Conservation (phyloP, 1,140 invertebrate species). For the Lethrus apterus region DNA sequence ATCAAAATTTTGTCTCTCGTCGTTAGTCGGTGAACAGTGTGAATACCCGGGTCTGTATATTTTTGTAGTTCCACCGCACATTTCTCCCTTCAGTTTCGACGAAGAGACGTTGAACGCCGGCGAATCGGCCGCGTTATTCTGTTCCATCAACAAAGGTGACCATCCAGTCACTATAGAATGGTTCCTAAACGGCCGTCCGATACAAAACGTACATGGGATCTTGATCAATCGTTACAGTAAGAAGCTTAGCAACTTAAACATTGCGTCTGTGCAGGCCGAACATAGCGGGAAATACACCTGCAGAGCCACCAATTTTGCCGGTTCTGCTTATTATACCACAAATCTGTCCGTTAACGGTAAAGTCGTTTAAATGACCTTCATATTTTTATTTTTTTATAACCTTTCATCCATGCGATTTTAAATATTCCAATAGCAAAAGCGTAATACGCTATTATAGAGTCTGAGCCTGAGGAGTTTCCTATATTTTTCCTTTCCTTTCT, state of each 20-base stretch:
- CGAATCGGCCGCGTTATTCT: slow-evolving; percentile 44
- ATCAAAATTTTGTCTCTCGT: no score
- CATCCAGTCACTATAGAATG: slow-evolving; percentile 44
- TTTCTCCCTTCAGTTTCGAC: slow-evolving; percentile 29
- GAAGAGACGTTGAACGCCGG: slow-evolving; percentile 44
- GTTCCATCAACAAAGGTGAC: slow-evolving; percentile 47
- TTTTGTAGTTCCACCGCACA: slow-evolving; percentile 19
- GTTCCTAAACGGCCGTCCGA: slow-evolving; percentile 48
- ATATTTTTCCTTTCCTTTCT: no score
- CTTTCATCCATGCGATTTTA: no score
- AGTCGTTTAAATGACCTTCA: no score
- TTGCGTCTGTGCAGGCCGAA: slow-evolving; percentile 49
- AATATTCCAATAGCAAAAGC: no score
- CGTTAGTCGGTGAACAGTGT: no score
- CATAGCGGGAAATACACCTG: slow-evolving; percentile 61
- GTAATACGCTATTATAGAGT: no score
- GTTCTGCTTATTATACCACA: slow-evolving; percentile 52
- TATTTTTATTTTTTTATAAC: no score
- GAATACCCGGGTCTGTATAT: no score
- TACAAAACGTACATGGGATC: slow-evolving; percentile 24
- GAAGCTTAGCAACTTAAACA: slow-evolving; percentile 43
- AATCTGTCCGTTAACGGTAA: slow-evolving; percentile 57
- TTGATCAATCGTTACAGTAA: slow-evolving; percentile 27
- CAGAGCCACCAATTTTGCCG: slow-evolving; percentile 52
- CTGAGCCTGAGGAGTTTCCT: no score